Percentiles rank a stretch among this genome's conserved stretches.
Evolutionary conservation across 2,888 invertebrate genomes (phyloP).

Genomic region (Drosophila crucigera): DNA sequence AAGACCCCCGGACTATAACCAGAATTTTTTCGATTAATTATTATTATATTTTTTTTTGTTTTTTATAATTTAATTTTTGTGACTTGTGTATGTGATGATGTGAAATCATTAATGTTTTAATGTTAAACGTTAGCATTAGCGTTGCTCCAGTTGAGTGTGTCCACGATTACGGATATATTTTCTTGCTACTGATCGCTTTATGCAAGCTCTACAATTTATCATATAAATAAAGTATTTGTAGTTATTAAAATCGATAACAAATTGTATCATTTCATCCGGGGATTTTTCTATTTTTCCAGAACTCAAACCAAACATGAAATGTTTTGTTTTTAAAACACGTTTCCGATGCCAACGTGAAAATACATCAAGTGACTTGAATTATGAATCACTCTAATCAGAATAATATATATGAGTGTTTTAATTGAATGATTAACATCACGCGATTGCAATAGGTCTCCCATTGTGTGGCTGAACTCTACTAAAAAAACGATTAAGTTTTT

Average conservation of each 20-base stretch:
- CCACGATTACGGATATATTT: conserved; percentile 34
- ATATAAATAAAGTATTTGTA: conserved; percentile 76
- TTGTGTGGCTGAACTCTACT: neutral
- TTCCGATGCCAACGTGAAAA: neutral
- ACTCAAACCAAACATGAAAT: neutral
- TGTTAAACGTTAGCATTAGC: conserved; percentile 47
- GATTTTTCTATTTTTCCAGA: neutral
- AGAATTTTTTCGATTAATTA: conserved; percentile 10
- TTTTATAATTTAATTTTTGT: conserved; percentile 16
- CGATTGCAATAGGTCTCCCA: neutral
- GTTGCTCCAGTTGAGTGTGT: conserved; percentile 44
- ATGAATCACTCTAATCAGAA: neutral
- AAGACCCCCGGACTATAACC: conserved; percentile 7
- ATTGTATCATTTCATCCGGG: neutral
- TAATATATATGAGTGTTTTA: neutral
- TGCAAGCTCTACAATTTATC: conserved; percentile 68
- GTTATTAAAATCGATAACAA: conserved; percentile 57
- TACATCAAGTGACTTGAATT: neutral
- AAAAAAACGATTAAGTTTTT: neutral
- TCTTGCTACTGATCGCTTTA: conserved; percentile 45
- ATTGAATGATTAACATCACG: neutral
- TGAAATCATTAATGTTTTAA: conserved; percentile 18
- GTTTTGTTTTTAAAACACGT: neutral
- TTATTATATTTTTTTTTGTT: conserved; percentile 5
- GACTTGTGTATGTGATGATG: conserved; percentile 16